phyloP scores from a whole-genome alignment of 1,140 invertebrate genomes.

The Achroia grisella region DNA sequence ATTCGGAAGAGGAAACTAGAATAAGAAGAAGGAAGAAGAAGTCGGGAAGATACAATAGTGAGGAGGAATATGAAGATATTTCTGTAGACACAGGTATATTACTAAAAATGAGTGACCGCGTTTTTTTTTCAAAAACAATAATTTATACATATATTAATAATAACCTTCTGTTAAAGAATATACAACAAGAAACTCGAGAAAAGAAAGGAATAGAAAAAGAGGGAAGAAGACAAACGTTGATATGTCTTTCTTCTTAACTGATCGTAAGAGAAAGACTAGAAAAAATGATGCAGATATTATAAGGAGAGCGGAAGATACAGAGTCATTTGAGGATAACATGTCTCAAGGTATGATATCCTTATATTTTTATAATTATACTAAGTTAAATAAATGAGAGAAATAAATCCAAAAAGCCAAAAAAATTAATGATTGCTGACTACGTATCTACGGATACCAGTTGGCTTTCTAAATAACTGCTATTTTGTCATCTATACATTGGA shows the following conservation, averaged over 20 bases:
- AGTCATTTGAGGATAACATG: conserved; percentile 2
- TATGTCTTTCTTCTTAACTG: conserved; percentile 20
- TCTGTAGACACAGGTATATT: no score
- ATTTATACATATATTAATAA: no score
- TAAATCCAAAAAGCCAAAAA: no score
- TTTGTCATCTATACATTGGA: no score
- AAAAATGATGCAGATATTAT: conserved; percentile 1
- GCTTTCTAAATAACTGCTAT: no score
- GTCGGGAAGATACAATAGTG: conserved; percentile 4
- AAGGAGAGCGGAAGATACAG: background rate
- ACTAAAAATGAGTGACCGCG: no score
- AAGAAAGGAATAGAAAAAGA: conserved; percentile 2
- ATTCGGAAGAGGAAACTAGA: conserved; percentile 15
- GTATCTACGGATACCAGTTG: no score
- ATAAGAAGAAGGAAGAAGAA: conserved; percentile 14
- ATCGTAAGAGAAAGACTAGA: conserved; percentile 8
- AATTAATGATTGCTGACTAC: no score
- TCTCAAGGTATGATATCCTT: background rate
- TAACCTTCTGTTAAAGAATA: no score
- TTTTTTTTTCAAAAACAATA: no score
- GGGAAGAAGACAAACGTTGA: conserved; percentile 5
- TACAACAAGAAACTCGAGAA: no score
- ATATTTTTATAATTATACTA: background rate
- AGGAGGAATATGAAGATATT: conserved; percentile 6
- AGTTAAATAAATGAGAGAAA: no score